A percentile compares a stretch with the other conserved stretches of the same genome.
Evolutionary conservation across 2,113 vertebrate genomes (phyloP).

Genomic region (Hydrochoerus hydrochaeris): DNA sequence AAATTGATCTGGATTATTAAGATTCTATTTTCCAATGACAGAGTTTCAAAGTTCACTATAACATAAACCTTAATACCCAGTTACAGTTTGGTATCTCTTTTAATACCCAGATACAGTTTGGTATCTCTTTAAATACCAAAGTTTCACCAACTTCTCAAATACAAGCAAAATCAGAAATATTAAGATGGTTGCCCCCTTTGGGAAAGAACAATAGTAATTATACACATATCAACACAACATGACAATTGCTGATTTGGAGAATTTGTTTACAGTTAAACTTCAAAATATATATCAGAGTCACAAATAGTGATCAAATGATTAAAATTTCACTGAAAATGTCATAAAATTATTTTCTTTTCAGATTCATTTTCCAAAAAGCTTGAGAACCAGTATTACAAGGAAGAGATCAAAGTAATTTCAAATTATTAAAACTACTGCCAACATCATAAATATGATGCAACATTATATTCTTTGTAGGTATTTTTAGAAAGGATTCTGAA

Average conservation of each 20-base stretch:
- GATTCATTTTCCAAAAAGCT: background rate
- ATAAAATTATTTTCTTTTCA: conserved; percentile 12
- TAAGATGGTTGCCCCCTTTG: background rate
- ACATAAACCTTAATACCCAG: background rate
- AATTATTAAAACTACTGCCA: background rate
- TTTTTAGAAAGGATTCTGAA: background rate
- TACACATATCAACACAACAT: background rate
- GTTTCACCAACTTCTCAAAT: conserved; percentile 28
- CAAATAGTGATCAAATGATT: background rate
- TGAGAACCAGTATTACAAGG: conserved; percentile 26
- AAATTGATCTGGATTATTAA: conserved; percentile 59
- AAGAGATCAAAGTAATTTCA: background rate
- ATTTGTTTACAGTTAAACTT: conserved; percentile 50
- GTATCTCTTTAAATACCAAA: background rate
- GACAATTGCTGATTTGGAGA: background rate
- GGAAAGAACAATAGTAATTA: background rate
- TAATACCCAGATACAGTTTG: too few relatives aligned
- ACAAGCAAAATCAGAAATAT: conserved; percentile 10
- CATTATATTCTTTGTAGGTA: background rate
- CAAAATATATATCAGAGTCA: background rate
- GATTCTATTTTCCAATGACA: background rate
- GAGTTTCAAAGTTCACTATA: conserved; percentile 39
- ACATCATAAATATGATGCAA: background rate
- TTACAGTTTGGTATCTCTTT: background rate
- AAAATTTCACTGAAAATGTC: conserved; percentile 24